Base-by-base conservation (phyloP, 2,113 vertebrate genomes). In the Pipa parva region DNA sequence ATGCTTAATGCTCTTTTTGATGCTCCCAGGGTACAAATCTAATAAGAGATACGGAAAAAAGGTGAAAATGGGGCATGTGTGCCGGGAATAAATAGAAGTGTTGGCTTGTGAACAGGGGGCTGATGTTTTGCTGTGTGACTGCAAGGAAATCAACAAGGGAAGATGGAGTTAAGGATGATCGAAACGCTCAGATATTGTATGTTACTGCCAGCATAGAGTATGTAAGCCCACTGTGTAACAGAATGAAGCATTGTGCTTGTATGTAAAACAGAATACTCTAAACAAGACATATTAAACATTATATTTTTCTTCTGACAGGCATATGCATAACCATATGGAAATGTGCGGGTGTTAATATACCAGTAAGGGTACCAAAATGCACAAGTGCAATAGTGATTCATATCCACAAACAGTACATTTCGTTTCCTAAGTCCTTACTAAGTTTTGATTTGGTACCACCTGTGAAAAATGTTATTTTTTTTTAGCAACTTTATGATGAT, bases 21-120 rank as follows among this genome's bases (percentile, higher is more conserved):
- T 71, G 76, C 72, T 79, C 82, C 74, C 66, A 70, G 63, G 75
- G 82, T 79, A 73, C 79, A 82, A 81, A 85, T 78, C 81, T 80
- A 84, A 79, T 69, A 76, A 72, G 73, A 83, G 73, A 77, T 22
- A 78, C 78, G 66, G 33, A 29, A 39, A 31, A 21, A 69, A 57
- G 66, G 60, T 57, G 52, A 52, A 36, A 52, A 17, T 26, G 55
- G 21, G 46, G n/a, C 51, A 55, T 7, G 37, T 59, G 63, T 59
- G 51, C 51, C 37, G 18, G 26, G 63, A 65, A 56, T 65, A 57
- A 45, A 55, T 26, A 56, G 37, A n/a, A 65, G 63, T 11, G 25
- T 7, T 22, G 63, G 51, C 37, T 36, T 27, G 50, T 10, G 36
- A 49, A 22, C 10, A 22, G 46, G 18, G 46, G 46, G 21, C 11